Evolutionary conservation across 2,888 invertebrate genomes (phyloP).

Genomic region (Acleris laterana): DNA sequence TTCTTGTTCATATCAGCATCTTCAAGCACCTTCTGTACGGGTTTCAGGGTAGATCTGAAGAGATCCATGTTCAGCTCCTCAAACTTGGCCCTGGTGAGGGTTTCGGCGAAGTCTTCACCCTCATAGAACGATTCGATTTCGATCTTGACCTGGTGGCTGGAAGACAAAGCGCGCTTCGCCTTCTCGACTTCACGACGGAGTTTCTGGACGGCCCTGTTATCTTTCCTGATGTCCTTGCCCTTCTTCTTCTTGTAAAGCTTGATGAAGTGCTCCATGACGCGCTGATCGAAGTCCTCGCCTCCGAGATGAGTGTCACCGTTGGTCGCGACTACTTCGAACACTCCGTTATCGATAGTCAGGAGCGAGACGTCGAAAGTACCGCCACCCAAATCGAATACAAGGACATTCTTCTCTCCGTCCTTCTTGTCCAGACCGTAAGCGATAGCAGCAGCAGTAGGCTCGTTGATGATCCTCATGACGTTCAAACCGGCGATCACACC

Average conservation of each 20-base stretch:
- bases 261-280: conserved; percentile 99
- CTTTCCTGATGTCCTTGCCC: conserved; percentile 97
- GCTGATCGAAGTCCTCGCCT: conserved; percentile 99
- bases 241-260: conserved; percentile 99
- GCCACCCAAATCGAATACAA: conserved; percentile 99
- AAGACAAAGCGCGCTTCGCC: conserved; percentile 97
- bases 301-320: conserved; percentile 99
- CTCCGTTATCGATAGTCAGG: conserved; percentile 98
- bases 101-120: conserved; percentile 99
- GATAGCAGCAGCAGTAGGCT: conserved; percentile 98
- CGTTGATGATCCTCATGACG: conserved; percentile 98
- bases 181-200: conserved; percentile 98
- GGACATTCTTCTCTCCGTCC: conserved; percentile 98
- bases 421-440: conserved; percentile 98
- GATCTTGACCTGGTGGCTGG: conserved; percentile 97
- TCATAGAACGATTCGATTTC: conserved; percentile 99
- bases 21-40: conserved; percentile 97
- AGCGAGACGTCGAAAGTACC: conserved; percentile 99
- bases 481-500: conserved; percentile 96
- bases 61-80: conserved; percentile 98
- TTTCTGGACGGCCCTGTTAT: conserved; percentile 97
- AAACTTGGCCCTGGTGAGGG: conserved; percentile 98
- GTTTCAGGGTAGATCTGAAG: conserved; percentile 96
- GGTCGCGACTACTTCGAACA: conserved; percentile 97
- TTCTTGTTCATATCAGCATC: conserved; percentile 99